phyloP scores from a whole-genome alignment of 2,888 invertebrate genomes.

The Exephanes ischioxanthus region DNA sequence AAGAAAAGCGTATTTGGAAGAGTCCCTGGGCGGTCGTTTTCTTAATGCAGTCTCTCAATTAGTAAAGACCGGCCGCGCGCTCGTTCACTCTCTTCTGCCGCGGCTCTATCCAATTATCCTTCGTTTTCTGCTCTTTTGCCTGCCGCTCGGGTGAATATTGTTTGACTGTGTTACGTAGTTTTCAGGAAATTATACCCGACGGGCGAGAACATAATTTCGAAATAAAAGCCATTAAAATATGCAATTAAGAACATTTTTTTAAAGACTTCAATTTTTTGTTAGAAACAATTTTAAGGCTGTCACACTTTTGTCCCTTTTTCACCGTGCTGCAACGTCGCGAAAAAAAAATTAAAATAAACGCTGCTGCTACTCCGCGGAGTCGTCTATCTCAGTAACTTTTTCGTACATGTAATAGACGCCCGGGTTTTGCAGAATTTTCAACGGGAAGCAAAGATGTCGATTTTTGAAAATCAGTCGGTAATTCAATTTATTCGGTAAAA shows the following conservation, averaged over 20 bases:
- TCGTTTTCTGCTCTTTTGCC: slow-evolving; percentile 21
- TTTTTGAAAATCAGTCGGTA: not conserved
- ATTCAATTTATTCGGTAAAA: not conserved
- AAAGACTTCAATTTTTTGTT: not conserved
- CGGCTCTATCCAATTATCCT: slow-evolving; percentile 24
- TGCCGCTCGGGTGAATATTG: slow-evolving; percentile 11
- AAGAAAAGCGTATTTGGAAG: not conserved
- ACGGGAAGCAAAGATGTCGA: not conserved
- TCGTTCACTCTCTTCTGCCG: not conserved
- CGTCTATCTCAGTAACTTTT: not conserved
- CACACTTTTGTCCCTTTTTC: not conserved
- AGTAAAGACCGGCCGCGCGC: slow-evolving; percentile 24
- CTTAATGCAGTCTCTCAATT: slow-evolving; percentile 48
- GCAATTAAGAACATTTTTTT: not conserved
- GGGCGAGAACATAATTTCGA: not conserved
- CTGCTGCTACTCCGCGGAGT: not conserved
- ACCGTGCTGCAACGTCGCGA: not conserved
- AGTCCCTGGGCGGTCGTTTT: slow-evolving; percentile 37
- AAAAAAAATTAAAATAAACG: not conserved
- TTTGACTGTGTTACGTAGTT: slow-evolving; percentile 9
- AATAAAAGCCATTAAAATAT: not conserved
- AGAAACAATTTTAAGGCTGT: not conserved
- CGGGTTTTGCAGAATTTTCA: not conserved
- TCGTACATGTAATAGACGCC: not conserved
- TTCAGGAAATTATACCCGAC: not conserved